Conservation (phyloP, 2,797 vertebrate genomes). For the Eulemur mongoz region DNA sequence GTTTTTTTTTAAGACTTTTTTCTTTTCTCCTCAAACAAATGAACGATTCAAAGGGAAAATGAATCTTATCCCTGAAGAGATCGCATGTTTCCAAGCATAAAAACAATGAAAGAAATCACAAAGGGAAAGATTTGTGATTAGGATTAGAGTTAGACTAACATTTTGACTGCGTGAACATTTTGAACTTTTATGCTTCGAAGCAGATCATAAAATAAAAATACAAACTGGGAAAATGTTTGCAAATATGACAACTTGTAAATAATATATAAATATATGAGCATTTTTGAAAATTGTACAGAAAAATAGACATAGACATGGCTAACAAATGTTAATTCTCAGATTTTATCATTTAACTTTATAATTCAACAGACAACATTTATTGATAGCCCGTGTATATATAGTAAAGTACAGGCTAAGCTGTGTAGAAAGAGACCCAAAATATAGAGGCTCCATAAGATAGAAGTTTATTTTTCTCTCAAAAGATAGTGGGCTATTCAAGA, state of each 20-base stretch:
- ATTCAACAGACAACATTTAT: background rate
- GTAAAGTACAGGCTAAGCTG: background rate
- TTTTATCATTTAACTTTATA: background rate
- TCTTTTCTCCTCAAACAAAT: background rate
- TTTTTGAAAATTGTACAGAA: background rate
- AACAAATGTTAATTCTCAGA: constrained; percentile 8
- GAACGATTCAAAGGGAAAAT: background rate
- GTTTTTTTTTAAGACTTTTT: background rate
- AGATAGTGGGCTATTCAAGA: background rate
- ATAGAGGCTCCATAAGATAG: background rate
- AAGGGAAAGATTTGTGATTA: background rate
- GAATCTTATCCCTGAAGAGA: background rate
- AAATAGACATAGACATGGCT: background rate
- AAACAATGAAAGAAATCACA: background rate
- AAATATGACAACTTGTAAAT: background rate
- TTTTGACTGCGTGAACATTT: background rate
- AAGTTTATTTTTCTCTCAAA: constrained; percentile 19
- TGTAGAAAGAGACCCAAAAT: background rate
- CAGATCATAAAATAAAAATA: background rate
- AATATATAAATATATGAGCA: background rate
- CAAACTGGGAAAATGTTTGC: background rate
- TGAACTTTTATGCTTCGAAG: background rate
- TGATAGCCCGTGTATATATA: background rate
- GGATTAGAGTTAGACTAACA: background rate
- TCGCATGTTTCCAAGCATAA: background rate